phyloP scores from a whole-genome alignment of 1,140 invertebrate genomes.

The Protaetia brevitarsis region DNA sequence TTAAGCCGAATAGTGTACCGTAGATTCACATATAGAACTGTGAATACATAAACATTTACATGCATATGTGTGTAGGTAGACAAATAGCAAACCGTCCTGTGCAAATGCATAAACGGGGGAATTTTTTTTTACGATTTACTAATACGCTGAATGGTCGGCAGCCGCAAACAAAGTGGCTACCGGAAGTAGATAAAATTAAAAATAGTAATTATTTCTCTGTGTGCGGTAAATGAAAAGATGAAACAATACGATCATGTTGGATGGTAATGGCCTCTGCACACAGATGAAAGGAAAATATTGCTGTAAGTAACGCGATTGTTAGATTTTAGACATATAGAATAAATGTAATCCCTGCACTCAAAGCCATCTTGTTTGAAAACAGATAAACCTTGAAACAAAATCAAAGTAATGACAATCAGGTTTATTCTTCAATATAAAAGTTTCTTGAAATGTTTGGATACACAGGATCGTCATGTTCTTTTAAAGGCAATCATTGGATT shows the following conservation, averaged over 20 bases:
- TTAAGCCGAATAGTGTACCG: slow-evolving; percentile 1
- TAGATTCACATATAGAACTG: not conserved
- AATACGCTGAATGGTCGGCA: not conserved
- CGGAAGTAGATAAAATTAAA: slow-evolving; percentile 14
- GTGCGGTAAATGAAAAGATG: not conserved
- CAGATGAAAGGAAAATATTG: no score
- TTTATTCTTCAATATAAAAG: no score
- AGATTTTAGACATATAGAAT: no score
- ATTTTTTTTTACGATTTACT: slow-evolving; percentile 3
- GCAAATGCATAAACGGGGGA: not conserved
- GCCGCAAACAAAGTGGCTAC: not conserved
- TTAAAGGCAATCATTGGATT: no score
- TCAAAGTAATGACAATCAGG: no score
- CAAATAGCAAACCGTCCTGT: not conserved
- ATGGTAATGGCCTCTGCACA: not conserved
- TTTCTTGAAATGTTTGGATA: no score
- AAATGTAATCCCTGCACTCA: no score
- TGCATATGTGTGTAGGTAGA: not conserved
- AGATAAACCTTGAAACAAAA: no score
- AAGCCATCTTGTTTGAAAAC: no score
- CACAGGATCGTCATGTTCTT: no score
- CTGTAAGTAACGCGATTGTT: no score
- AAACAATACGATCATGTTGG: not conserved
- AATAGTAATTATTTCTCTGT: slow-evolving; percentile 4
- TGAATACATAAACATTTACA: not conserved